Conservation (phyloP, 1,140 invertebrate genomes). For the Araneus ventricosus region DNA sequence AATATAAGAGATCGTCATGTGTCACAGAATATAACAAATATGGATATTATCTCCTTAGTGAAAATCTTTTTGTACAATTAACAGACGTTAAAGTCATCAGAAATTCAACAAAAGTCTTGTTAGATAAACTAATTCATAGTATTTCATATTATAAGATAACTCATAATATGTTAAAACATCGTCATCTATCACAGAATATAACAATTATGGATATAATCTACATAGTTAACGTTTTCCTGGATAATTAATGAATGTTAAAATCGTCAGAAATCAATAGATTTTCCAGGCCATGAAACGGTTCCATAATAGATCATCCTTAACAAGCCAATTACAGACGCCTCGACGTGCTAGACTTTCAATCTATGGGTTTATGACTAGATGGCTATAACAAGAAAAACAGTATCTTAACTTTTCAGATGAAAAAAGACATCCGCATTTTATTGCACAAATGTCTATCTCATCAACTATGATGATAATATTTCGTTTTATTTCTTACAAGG, state of each 20-base stretch:
- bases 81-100: background rate
- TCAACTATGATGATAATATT: no score
- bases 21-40: background rate
- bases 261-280: background rate
- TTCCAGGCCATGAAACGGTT: background rate
- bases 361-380: background rate
- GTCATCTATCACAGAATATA: background rate
- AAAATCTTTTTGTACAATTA: background rate
- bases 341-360: background rate
- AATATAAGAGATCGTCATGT: no score
- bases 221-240: background rate
- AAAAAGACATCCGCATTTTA: background rate
- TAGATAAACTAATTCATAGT: no score
- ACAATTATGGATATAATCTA: background rate
- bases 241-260: background rate
- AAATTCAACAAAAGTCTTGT: no score
- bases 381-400: background rate
- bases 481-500: no score
- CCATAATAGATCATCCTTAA: background rate
- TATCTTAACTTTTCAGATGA: background rate
- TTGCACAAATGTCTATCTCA: no score
- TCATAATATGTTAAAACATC: no score
- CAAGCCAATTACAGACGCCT: background rate
- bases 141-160: no score
- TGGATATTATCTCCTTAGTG: background rate